Evolutionary conservation across 2,888 invertebrate species (phyloP), one percentile per base, ranked within the genome.

Genomic region (Esperia sulphurella): DNA sequence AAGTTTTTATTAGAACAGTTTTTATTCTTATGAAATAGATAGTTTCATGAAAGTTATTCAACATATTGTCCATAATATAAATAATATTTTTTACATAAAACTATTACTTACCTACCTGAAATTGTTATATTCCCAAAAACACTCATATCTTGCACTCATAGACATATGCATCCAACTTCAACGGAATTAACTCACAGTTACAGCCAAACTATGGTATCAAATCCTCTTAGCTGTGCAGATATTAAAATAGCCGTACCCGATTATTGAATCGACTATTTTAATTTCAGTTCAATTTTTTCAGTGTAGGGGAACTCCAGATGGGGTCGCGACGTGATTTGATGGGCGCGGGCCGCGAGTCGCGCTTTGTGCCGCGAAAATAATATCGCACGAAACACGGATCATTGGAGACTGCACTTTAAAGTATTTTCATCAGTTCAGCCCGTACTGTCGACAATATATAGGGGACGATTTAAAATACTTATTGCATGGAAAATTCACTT

Each of bases 331-430:
- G 61, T 79, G 81, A 83, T 84, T 84, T 83, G 83, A 83, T 83
- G 79, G 80, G 6, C 58, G 61, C 47, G 41, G 40, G 42, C 56
- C 54, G 54, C 55, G 53, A 49, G 44, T 40, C 49, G 64, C 75
- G 63, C 76, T 81, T 79, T 78, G 73, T 79, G 66, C 60, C 51
- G 52, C 59, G 64, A 58, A 70, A 75, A 79, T 81, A 80, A 79
- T 79, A 77, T 78, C 69, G 74, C 63, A 58, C 61, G 58, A 54
- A 58, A 55, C 70, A 67, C 73, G 76, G 76, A 75, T 79, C 78
- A 80, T 79, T 75, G 79, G 68, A 75, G 64, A 61, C 69, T 71
- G 74, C 75, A 79, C 76, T 81, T 71, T 68, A 71, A 63, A 68
- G 69, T 71, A 70, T 76, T 79, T 70, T 70, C 79, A 82, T 82